Conservation (phyloP, 2,888 invertebrate species). For the Diadegma fenestrale region DNA sequence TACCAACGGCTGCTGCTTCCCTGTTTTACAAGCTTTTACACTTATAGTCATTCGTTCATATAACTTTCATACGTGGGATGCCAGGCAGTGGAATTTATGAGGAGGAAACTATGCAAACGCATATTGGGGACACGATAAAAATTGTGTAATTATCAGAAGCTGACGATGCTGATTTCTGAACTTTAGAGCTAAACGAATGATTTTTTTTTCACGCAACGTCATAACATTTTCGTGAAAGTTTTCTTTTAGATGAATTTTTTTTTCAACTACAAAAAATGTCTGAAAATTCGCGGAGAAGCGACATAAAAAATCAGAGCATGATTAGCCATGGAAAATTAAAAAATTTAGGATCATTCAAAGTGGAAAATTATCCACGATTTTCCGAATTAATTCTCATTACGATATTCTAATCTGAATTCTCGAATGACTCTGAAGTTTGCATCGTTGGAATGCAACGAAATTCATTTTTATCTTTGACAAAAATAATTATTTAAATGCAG, state of each 20-base stretch:
- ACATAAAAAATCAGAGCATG: no score
- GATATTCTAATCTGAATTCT: neutral
- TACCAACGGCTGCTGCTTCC: constrained; percentile 8
- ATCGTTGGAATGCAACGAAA: no score
- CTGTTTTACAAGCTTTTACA: neutral
- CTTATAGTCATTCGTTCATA: neutral
- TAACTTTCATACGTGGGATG: neutral
- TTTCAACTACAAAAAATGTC: neutral
- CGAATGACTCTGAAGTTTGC: no score
- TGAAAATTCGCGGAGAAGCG: no score
- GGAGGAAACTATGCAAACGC: neutral
- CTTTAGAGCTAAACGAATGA: neutral
- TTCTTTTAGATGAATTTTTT: neutral
- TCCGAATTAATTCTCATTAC: neutral
- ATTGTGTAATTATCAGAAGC: neutral
- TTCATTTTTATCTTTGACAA: no score
- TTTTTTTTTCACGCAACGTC: neutral
- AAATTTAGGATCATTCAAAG: neutral
- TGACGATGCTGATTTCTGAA: neutral
- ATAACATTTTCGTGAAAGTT: neutral
- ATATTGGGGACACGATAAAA: neutral
- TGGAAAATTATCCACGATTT: neutral
- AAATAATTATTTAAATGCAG: no score
- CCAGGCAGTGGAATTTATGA: neutral
- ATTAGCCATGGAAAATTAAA: no score